phyloP scores from a whole-genome alignment of 2,797 vertebrate species.

The Mycteria americana region DNA sequence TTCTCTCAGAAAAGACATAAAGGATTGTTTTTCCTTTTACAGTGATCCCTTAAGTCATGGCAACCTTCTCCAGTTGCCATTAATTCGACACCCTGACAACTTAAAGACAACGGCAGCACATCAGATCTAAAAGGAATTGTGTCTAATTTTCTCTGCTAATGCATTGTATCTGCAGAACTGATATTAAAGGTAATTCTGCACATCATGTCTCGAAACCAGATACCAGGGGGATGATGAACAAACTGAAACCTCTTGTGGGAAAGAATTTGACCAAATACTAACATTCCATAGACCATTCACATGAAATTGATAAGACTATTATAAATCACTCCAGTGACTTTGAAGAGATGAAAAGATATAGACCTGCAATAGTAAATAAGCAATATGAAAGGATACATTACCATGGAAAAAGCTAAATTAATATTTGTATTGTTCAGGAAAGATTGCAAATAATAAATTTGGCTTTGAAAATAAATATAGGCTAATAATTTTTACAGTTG shows the following conservation, averaged over 20 bases:
- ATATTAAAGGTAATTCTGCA: conserved; percentile 83
- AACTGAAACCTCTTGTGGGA: conserved; percentile 86
- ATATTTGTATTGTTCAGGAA: neutral
- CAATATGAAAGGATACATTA: neutral
- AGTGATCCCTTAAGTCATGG: conserved; percentile 67
- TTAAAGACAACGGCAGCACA: conserved; percentile 78
- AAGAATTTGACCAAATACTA: conserved; percentile 78
- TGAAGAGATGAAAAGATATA: conserved; percentile 25
- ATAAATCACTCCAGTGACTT: conserved; percentile 46
- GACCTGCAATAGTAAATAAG: neutral
- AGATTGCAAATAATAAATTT: neutral
- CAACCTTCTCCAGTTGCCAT: conserved; percentile 67
- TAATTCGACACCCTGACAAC: conserved; percentile 67
- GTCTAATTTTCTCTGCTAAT: conserved; percentile 77
- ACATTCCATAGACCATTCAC: conserved; percentile 78
- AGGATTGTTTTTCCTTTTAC: conserved; percentile 67
- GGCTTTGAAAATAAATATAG: neutral
- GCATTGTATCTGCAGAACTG: conserved; percentile 75
- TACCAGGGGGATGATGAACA: conserved; percentile 76
- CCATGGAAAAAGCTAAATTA: neutral
- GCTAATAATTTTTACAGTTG: neutral
- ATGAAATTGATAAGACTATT: conserved; percentile 81
- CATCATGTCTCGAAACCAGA: conserved; percentile 84
- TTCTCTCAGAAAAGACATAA: conserved; percentile 40
- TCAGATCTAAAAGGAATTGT: conserved; percentile 74